Evolutionary conservation across 35 echinoderm and acorn worm genomes (phyloP), one percentile per base, ranked within the genome.

Genomic region (Heliocidaris tuberculata): DNA sequence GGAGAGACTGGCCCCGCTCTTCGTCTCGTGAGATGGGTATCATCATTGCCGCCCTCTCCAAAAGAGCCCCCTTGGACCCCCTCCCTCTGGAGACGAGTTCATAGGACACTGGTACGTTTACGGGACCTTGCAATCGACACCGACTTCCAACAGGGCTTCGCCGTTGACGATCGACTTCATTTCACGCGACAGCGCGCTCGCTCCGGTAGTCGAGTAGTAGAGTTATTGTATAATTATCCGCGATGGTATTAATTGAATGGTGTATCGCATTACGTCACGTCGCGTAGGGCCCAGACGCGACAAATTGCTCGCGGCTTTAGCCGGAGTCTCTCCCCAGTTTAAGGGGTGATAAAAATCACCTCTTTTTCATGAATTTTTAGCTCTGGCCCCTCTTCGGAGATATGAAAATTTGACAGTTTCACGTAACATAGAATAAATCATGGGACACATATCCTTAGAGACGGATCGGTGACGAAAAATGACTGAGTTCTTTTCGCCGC

Each of bases 351-450:
- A 78, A 78, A 78, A 78, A 78, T 78, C 65, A 78, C 65, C 27
- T 78, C 65, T 78, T n/a, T 78, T 78, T 78, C 52, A 56, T 56
- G 52, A 56, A 56, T 56, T 56, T 56, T 56, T 17, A 78, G 65
- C 19, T n/a, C 65, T 19, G 21, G 65, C 65, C 35, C 35, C 65
- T 78, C 65, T 78, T 78, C 65, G 17, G 27, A 78, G 19, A 78
- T 78, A n/a, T 5, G 65, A 78, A 78, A 27, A 78, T 78, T 78
- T 78, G 65, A 78, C 65, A 78, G 65, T 78, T 78, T 78, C 65
- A 78, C 65, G 65, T 78, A 78, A 78, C 65, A 78, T 78, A 78
- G 27, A 78, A 78, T 78, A 78, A 78, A 78, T 78, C 65, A 78
- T 78, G 65, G 27, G 7, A 19, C 7, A 8, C 21, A 78, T n/a